Evolutionary conservation across 2,113 vertebrate genomes (phyloP), one percentile per base, ranked within the genome.

Genomic region (Ammospiza nelsoni): DNA sequence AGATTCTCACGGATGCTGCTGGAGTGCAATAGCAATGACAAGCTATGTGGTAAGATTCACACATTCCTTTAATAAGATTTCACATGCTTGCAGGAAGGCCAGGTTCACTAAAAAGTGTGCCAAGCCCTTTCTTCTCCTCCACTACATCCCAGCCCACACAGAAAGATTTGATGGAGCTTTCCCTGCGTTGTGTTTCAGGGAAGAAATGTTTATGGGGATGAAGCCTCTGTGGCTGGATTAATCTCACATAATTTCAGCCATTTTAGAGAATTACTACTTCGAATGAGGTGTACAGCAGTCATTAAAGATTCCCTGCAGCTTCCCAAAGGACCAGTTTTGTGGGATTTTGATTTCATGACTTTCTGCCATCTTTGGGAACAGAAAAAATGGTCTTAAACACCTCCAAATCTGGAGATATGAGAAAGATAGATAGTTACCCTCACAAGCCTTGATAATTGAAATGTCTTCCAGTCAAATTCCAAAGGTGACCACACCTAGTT

Each of bases 1-100:
- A 78, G 67, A 66, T 65, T 92, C 55, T 85, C 83, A 33, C 96
- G 97, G 15, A 54, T 44, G 74, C 95, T 98, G 6, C 93, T 98
- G 94, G 96, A 98, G 37, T 98, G 98, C 76, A 95, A 55, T 69
- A 97, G 90, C 91, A 97, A 66, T 69, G 98, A 98, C 95, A 97
- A 95, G 62, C 73, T 98, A 3, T 98, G 98, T 89, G 87, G 98
- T 98, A 97, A 97, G 97, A 68, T 87, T 84, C 78, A 65, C 63
- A 57, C 27, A 48, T 62, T 87, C 23, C 52, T 89, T 20, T 46
- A 43, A 72, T 44, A 59, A 59, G 24, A 37, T 88, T 63, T 84
- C 61, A 39, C 24, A 31, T 59, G 9, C 21, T 76, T 24, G 12
- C 41, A 54, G 17, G 33, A 88, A 81, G 59, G 33, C 39, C 59